Conservation (phyloP, 2,888 invertebrate genomes). For the Cryptocephalus moraei region DNA sequence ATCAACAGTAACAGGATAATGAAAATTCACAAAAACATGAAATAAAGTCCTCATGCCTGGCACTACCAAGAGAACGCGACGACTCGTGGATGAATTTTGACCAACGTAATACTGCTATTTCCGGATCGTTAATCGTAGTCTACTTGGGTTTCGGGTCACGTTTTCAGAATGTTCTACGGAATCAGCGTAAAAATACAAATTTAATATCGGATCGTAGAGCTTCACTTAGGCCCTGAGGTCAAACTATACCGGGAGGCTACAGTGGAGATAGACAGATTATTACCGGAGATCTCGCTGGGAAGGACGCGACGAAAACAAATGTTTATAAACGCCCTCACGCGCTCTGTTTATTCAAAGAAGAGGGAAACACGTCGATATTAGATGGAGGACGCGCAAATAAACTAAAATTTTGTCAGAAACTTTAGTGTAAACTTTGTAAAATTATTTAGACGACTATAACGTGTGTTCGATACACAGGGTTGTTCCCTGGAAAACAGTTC, state of each 20-base stretch:
- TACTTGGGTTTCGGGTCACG: slow-evolving; percentile 47
- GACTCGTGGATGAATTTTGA: slow-evolving; percentile 18
- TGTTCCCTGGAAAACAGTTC: no score
- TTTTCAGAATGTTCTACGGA: slow-evolving; percentile 45
- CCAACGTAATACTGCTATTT: slow-evolving; percentile 33
- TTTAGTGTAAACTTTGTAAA: no score
- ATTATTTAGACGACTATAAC: no score
- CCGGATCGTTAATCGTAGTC: slow-evolving; percentile 46
- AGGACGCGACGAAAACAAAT: slow-evolving; percentile 14
- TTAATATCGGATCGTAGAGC: slow-evolving; percentile 43
- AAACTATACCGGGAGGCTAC: slow-evolving; percentile 16
- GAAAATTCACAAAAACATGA: no score
- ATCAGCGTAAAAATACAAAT: slow-evolving; percentile 55
- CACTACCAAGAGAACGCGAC: no score
- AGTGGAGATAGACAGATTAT: slow-evolving; percentile 28
- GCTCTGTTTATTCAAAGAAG: not conserved
- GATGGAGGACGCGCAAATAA: no score
- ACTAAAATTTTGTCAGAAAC: no score
- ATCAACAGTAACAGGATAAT: no score
- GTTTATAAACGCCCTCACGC: slow-evolving; percentile 11
- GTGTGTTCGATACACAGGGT: no score
- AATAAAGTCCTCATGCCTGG: no score
- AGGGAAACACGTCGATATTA: not conserved
- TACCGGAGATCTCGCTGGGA: slow-evolving; percentile 24
- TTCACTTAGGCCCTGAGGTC: slow-evolving; percentile 27